These are phyloP conservation scores for Scophthalmus maximus DNA, from an alignment of 2,113 vertebrate genomes.

Conservation along the genomic window DNA sequence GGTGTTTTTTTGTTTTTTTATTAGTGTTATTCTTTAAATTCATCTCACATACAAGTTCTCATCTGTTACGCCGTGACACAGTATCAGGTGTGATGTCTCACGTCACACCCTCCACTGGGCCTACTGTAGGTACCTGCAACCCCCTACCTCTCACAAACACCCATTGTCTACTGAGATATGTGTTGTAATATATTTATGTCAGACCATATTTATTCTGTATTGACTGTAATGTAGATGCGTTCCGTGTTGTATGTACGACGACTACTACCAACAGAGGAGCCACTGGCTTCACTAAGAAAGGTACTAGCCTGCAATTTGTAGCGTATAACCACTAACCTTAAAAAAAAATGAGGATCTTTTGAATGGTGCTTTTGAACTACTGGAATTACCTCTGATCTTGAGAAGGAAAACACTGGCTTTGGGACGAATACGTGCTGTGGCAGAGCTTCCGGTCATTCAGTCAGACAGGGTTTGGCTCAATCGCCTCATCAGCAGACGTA, in stretches of 20 bases:
- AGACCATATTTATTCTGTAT: slow-evolving; percentile 80
- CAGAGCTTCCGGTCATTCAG: slow-evolving; percentile 21
- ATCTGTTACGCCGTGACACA: slow-evolving; percentile 46
- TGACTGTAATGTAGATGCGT: slow-evolving; percentile 69
- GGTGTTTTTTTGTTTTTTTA: neutral
- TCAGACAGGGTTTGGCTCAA: slow-evolving; percentile 26
- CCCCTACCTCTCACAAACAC: slow-evolving; percentile 83
- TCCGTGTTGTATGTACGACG: slow-evolving; percentile 59
- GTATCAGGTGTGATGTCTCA: slow-evolving; percentile 52
- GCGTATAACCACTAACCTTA: slow-evolving; percentile 75
- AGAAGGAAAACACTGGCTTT: slow-evolving; percentile 65
- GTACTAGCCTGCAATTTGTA: slow-evolving; percentile 58
- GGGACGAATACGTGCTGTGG: slow-evolving; percentile 9
- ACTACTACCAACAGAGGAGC: slow-evolving; percentile 65
- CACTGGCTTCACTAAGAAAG: slow-evolving; percentile 52
- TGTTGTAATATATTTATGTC: slow-evolving; percentile 78
- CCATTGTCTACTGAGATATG: slow-evolving; percentile 72
- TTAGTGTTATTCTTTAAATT: slow-evolving; percentile 11
- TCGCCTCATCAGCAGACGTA: too few species aligned
- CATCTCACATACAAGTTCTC: slow-evolving; percentile 48
- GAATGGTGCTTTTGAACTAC: slow-evolving; percentile 81
- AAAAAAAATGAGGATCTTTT: slow-evolving; percentile 55
- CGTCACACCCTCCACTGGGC: slow-evolving; percentile 45
- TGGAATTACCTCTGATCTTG: slow-evolving; percentile 77
- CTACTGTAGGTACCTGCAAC: slow-evolving; percentile 62